Evolutionary conservation across 1,140 invertebrate species (phyloP), one percentile per base, ranked within the genome.

Genomic region (Oscheius sp.): DNA sequence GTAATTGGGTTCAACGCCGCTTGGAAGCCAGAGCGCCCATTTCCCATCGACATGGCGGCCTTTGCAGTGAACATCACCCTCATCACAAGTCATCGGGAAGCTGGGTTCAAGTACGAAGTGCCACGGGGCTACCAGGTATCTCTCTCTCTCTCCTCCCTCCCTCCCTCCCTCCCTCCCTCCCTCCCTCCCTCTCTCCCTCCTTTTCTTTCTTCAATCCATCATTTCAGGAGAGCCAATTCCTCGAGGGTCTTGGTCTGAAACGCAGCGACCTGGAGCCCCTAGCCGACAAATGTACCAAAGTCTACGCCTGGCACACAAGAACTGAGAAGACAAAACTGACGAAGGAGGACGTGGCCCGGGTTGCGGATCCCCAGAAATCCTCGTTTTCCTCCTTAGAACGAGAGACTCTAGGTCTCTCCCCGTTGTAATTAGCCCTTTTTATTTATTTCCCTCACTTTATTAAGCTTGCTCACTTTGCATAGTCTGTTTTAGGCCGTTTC

Each of bases 1-100:
- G 68, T 83, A 4, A 64, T 38, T 35, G 78, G 73, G 1, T 84
- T 83, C 52, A 83, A 82, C 64, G 52, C 82, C 10, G 46, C 63
- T 15, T 83, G 82, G 82, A 84, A 78, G 66, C 72, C 73, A 7
- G 72, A 79, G 35, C 75, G 81, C 2, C 80, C 79, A 4, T 84
- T 83, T 68, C 82, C 82, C 3, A 82, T 83, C 45, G 82, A 83
- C 58, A 84, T 83, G 83, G 82, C 82, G 45, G 80, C 77, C 0
- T 83, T 83, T 75, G 82, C 82, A 15, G 73, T 83, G 7, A 84
- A 83, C 63, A 68, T 83, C 29, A 68, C 75, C n/a, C 58, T 83
- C 4, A 72, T 83, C n/a, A 35, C 76, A 13, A 61, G 74, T 1
- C 49, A 84, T 72, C 49, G 70, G 13, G 52, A 78, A 3, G 83